Percentiles rank a stretch among this genome's conserved stretches.
These are phyloP conservation scores for Malurus alboscapulatus DNA, from an alignment of 2,113 vertebrate species.

Conservation along the genomic window DNA sequence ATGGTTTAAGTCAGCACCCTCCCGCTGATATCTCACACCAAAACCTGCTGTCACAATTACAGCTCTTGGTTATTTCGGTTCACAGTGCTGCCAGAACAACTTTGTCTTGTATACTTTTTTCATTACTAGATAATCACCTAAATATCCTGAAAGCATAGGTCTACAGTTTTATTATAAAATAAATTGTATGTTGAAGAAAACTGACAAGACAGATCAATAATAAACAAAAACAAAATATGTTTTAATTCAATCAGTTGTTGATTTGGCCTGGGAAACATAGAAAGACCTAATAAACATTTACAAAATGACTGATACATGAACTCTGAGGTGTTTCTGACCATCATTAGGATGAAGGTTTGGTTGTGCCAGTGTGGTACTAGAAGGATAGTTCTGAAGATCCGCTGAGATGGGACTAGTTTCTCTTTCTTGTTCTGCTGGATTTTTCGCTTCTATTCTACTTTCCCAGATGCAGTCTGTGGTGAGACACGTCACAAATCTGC, in stretches of 20 bases:
- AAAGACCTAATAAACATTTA: neutral
- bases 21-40: neutral
- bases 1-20: neutral
- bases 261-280: neutral
- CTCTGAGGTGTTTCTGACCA: neutral
- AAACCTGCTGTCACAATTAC: neutral
- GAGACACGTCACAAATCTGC: accelerated
- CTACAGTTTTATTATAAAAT: neutral
- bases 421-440: neutral
- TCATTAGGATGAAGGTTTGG: neutral
- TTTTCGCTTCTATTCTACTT: neutral
- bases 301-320: neutral
- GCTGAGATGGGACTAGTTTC: neutral
- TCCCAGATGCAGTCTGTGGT: neutral
- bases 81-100: neutral
- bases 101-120: neutral
- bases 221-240: neutral
- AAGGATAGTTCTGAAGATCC: neutral
- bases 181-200: neutral
- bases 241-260: neutral
- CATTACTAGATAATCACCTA: neutral
- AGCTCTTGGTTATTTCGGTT: neutral
- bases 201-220: neutral
- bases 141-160: neutral
- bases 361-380: neutral